Conservation (phyloP, 1,140 invertebrate genomes). For the Conus ventricosus region DNA sequence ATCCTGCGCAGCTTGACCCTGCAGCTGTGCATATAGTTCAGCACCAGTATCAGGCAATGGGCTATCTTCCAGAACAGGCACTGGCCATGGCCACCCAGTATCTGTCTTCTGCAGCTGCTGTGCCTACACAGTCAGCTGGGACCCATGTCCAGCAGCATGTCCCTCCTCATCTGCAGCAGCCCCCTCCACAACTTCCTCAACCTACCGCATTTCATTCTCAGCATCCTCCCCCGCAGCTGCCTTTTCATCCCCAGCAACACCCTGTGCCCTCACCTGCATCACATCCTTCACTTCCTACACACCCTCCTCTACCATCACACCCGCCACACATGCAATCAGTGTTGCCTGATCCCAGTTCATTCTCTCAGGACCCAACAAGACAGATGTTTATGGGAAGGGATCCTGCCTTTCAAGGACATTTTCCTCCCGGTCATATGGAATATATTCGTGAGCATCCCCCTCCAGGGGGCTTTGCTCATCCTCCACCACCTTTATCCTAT, state of each 20-base stretch:
- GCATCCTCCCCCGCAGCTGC: slow-evolving; percentile 1
- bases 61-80: slow-evolving; percentile 29
- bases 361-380: not conserved
- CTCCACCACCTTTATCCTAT: not conserved
- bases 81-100: slow-evolving; percentile 26
- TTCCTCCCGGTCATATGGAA: not conserved
- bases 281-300: slow-evolving; percentile 7
- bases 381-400: slow-evolving; percentile 14
- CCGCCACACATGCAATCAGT: not conserved
- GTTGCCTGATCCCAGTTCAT: slow-evolving; percentile 8
- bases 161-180: slow-evolving; percentile 10
- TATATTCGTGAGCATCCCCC: slow-evolving; percentile 1
- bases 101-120: not conserved
- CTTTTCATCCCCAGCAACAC: slow-evolving; percentile 14
- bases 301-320: not conserved
- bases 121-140: not conserved
- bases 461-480: not conserved
- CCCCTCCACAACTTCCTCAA: slow-evolving; percentile 28
- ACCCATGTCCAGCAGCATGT: not conserved
- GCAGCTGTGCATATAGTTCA: slow-evolving; percentile 11
- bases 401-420: not conserved
- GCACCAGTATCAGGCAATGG: slow-evolving; percentile 28
- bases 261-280: slow-evolving; percentile 24
- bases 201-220: not conserved
- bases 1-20: not conserved